Evolutionary conservation across 2,113 vertebrate species (phyloP).

Genomic region (pig (Sus scrofa)): DNA sequence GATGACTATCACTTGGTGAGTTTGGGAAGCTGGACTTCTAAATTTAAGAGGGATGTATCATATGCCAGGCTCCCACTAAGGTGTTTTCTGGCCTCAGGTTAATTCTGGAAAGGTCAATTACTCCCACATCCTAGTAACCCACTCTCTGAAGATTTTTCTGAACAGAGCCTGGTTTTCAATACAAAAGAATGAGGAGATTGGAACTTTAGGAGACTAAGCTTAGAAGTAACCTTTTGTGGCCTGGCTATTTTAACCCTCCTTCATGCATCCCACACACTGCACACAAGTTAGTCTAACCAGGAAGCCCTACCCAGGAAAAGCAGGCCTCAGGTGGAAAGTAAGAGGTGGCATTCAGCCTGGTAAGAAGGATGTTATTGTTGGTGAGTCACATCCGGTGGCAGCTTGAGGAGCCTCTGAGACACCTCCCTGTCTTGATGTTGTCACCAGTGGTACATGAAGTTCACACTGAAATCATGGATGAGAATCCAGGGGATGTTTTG

Average conservation of each 20-base stretch:
- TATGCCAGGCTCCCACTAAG: neutral
- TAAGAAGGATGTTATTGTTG: constrained; percentile 81
- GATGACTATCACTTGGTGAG: neutral
- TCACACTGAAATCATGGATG: constrained; percentile 43
- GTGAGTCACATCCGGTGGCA: constrained; percentile 87
- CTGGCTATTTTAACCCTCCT: constrained; percentile 85
- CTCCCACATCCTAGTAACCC: constrained; percentile 49
- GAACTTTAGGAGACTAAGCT: constrained; percentile 81
- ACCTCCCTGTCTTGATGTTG: constrained; percentile 30
- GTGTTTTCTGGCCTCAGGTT: constrained; percentile 51
- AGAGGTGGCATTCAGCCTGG: constrained; percentile 62
- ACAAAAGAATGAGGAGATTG: constrained; percentile 64
- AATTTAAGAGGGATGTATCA: constrained; percentile 60
- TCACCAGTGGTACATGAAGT: neutral
- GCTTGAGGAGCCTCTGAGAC: constrained; percentile 36
- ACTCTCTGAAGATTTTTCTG: constrained; percentile 81
- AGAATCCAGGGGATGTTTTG: neutral
- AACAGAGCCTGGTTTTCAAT: constrained; percentile 52
- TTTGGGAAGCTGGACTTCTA: constrained; percentile 31
- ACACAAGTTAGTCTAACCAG: constrained; percentile 84
- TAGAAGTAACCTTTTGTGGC: constrained; percentile 84
- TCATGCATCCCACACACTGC: constrained; percentile 83
- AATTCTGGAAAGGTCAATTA: constrained; percentile 86
- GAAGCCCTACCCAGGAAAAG: constrained; percentile 84
- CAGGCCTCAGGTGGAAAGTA: constrained; percentile 83